Conservation (phyloP, 1,140 invertebrate species). For the Maniola jurtina region DNA sequence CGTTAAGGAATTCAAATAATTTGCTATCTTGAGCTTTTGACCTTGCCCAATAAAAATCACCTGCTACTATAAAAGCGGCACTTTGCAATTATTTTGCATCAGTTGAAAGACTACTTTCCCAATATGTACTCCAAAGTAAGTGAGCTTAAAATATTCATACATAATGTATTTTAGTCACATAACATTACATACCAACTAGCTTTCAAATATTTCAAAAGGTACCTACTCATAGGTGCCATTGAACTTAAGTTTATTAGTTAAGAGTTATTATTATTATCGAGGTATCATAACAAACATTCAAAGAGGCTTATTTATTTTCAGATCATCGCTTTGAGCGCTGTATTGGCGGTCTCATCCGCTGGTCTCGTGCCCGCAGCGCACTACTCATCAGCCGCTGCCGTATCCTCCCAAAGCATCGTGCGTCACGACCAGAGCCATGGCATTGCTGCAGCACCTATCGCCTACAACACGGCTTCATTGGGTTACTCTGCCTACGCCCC, state of each 20-base stretch:
- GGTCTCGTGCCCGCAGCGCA: slow-evolving; percentile 51
- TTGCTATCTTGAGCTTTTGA: slow-evolving; percentile 5
- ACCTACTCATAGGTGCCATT: no score
- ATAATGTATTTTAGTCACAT: background rate
- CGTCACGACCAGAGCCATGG: slow-evolving; percentile 49
- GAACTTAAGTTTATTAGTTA: no score
- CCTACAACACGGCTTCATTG: slow-evolving; percentile 46
- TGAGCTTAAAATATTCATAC: slow-evolving; percentile 6
- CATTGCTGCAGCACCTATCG: slow-evolving; percentile 32
- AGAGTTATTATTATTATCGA: background rate
- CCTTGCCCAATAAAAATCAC: slow-evolving; percentile 10
- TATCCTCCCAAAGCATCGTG: slow-evolving; percentile 54
- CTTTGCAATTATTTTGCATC: slow-evolving; percentile 1
- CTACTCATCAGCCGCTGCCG: slow-evolving; percentile 45
- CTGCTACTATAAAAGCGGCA: slow-evolving; percentile 6
- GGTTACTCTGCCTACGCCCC: slow-evolving; percentile 44
- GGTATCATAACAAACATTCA: background rate
- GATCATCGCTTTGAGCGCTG: slow-evolving; percentile 52
- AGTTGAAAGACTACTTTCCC: slow-evolving; percentile 1
- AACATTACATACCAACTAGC: slow-evolving; percentile 13
- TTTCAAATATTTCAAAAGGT: slow-evolving; percentile 14
- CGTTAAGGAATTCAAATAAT: background rate
- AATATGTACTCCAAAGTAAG: slow-evolving; percentile 11
- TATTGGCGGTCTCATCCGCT: slow-evolving; percentile 54
- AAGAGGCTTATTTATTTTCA: slow-evolving; percentile 21